Percentiles rank a stretch among this genome's conserved stretches.
Conservation (phyloP, 2,113 vertebrate species). For the Sapayoa aenigma region DNA sequence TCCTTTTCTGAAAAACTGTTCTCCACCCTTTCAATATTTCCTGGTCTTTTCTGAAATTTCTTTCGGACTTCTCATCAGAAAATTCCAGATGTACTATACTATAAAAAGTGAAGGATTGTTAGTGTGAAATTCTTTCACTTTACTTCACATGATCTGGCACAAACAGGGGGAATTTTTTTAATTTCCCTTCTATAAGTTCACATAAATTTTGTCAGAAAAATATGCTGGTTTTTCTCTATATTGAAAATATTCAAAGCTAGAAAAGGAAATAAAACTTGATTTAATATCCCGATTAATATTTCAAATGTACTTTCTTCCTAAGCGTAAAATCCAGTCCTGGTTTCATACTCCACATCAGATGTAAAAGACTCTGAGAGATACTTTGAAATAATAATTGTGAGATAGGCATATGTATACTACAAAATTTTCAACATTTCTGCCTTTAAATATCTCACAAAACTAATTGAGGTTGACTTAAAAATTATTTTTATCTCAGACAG, state of each 20-base stretch:
- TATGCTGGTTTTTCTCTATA: neutral
- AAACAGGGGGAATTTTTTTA: neutral
- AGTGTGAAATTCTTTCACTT: neutral
- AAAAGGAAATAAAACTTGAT: neutral
- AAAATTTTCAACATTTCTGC: neutral
- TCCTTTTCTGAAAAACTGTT: neutral
- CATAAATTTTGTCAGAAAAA: neutral
- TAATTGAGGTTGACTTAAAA: neutral
- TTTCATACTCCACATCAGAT: neutral
- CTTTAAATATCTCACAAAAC: neutral
- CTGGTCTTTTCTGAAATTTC: neutral
- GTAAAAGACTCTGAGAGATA: neutral
- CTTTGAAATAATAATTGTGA: neutral
- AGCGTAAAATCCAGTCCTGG: neutral
- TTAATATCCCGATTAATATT: neutral
- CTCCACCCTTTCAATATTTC: neutral
- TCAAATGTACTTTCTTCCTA: neutral
- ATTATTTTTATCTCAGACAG: rapidly evolving
- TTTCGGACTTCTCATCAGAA: neutral
- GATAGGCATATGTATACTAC: too few relatives aligned
- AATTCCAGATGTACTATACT: neutral
- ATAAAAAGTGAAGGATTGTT: neutral
- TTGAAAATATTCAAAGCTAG: neutral
- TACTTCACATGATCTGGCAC: neutral
- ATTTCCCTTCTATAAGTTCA: neutral